Percentiles rank a stretch among this genome's conserved stretches.
phyloP scores from a whole-genome alignment of 2,888 invertebrate species.

The Sericinus montela region DNA sequence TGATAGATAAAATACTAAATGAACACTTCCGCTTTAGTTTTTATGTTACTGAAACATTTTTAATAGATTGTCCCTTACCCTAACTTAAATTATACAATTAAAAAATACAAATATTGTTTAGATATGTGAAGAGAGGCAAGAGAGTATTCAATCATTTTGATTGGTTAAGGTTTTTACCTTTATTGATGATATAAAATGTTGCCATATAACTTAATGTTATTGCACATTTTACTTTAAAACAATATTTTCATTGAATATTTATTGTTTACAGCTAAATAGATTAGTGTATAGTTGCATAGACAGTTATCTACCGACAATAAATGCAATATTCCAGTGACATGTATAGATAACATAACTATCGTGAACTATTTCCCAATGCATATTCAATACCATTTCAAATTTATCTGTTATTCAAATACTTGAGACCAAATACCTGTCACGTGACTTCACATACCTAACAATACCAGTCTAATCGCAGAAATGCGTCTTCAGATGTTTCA shows the following conservation, averaged over 20 bases:
- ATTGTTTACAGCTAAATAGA: no score
- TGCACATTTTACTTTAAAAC: no score
- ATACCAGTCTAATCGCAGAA: constrained; percentile 80
- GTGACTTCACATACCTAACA: not conserved
- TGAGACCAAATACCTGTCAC: not conserved
- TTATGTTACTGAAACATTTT: not conserved
- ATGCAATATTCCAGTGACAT: no score
- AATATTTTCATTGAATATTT: no score
- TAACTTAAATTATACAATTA: not conserved
- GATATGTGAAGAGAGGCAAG: constrained; percentile 5
- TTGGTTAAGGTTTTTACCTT: no score
- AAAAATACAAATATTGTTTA: constrained; percentile 1
- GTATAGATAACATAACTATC: no score
- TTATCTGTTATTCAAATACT: not conserved
- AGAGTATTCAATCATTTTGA: not conserved
- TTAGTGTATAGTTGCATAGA: no score
- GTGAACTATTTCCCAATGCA: no score
- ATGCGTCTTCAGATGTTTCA: constrained; percentile 96
- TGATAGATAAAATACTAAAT: no score
- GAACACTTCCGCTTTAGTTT: constrained; percentile 1
- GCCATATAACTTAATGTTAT: no score
- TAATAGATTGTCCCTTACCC: constrained; percentile 2
- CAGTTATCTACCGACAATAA: no score
- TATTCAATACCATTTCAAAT: not conserved
- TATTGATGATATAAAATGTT: no score